Conservation (phyloP, 1,140 invertebrate species). For the Pomacea maculata region DNA sequence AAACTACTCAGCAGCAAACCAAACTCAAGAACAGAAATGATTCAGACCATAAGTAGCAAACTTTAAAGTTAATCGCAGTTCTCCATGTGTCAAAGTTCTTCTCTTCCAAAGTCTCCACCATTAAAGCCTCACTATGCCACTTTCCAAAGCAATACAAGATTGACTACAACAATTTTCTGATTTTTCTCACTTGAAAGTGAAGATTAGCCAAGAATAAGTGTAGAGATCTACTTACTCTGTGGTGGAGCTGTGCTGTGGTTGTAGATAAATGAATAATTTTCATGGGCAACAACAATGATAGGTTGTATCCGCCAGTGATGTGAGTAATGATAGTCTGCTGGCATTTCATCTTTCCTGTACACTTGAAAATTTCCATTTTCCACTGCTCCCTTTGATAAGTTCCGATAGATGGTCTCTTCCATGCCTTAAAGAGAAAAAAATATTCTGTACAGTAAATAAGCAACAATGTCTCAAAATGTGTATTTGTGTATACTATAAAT, state of each 20-base stretch:
- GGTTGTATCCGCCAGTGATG: conserved; percentile 56
- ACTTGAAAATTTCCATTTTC: conserved; percentile 39
- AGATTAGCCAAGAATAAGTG: neutral
- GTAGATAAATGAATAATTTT: conserved; percentile 21
- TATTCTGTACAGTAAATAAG: neutral
- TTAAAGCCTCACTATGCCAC: too few relatives aligned
- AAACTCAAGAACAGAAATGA: too few relatives aligned
- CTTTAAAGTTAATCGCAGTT: too few relatives aligned
- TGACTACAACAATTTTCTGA: too few relatives aligned
- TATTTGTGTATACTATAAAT: neutral
- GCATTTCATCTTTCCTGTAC: conserved; percentile 60
- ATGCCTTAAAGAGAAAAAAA: conserved; percentile 28
- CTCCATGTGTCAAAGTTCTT: too few relatives aligned
- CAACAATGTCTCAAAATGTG: neutral
- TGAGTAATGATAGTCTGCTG: conserved; percentile 57
- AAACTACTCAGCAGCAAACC: too few relatives aligned
- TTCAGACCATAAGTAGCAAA: too few relatives aligned
- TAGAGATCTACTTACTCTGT: too few relatives aligned
- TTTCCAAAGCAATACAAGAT: too few relatives aligned
- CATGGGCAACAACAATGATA: conserved; percentile 56
- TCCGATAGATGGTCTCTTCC: conserved; percentile 39
- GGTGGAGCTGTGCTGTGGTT: neutral
- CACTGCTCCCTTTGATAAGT: conserved; percentile 29
- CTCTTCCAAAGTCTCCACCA: too few relatives aligned
- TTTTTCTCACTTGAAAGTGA: too few relatives aligned